Base-by-base conservation (phyloP, 2,113 vertebrate species). In the Heterochromis multidens region DNA sequence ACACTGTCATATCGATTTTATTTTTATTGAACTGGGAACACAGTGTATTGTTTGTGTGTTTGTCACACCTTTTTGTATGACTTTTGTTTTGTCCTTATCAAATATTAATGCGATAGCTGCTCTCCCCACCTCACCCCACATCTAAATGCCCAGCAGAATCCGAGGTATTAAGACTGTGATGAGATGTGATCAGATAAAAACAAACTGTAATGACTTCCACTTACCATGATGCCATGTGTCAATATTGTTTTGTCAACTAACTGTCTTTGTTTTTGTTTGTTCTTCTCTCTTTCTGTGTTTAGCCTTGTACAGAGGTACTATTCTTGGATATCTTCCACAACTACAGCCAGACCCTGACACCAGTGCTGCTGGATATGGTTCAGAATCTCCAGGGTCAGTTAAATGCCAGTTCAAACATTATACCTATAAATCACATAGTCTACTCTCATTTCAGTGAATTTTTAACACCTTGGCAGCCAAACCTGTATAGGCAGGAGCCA, bases 241-340 rank as follows among this genome's bases (percentile, higher is more conserved):
- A 25, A 43, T 58, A 49, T 27, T 59, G 14, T 67, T 84, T 21
- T 85, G 33, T 29, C 29, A 27, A 16, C 43, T 85, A 81, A 86
- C 17, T 23, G 3, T 31, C 17, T 78, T 37, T 62, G 1, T 46
- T 31, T 91, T n/a, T 70, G 49, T 80, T 13, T 72, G 11, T 11
- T 83, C 19, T 80, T 10, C 84, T 40, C 87, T 88, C 52, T 57
- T 88, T 60, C 78, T 82, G 25, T 86, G 43, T 95, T 77, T 89
- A 99, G 99, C 98, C 98, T 1, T 99, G 97, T 85, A 98, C 97
- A 1, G 98, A 99, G 95, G 98, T 99, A n/a, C 94, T 99, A 82
- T 99, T 99, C 95, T 96, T 99, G 95, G 98, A 99, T 94, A 97
- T 99, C 92, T 99, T 99, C 94, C 98, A 99, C 95, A 98, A 97